A percentile compares a stretch with the other conserved stretches of the same genome.
phyloP scores from a whole-genome alignment of 2,113 vertebrate species.

The Thalassarche chlororhynchos region DNA sequence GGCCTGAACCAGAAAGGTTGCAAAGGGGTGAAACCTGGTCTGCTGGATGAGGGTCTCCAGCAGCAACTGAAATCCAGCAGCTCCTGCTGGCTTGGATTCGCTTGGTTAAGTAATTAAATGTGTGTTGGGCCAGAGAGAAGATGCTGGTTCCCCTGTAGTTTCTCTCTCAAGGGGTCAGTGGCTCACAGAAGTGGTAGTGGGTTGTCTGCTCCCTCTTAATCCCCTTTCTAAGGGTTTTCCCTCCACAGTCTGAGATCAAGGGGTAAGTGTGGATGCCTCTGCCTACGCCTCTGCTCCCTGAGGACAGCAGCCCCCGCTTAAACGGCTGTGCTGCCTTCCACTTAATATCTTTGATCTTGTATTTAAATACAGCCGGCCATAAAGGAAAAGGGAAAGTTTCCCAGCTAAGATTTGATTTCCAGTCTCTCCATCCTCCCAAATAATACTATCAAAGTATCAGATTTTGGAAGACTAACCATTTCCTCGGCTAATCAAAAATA shows the following conservation, averaged over 20 bases:
- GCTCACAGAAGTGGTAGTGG: neutral
- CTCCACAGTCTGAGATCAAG: neutral
- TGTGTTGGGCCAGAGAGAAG: neutral
- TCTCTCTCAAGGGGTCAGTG: neutral
- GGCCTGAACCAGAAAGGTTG: neutral
- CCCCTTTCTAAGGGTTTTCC: neutral
- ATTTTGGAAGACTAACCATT: neutral
- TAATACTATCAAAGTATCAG: neutral
- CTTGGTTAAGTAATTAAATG: neutral
- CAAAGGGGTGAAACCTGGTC: neutral
- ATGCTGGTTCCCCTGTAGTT: neutral
- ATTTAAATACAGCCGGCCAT: neutral
- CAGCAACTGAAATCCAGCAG: neutral
- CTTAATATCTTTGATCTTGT: neutral
- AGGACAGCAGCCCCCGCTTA: neutral
- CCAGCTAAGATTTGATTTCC: neutral
- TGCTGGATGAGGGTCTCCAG: neutral
- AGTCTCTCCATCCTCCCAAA: neutral
- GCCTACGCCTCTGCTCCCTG: neutral
- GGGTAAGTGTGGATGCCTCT: neutral
- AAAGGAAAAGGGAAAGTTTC: neutral
- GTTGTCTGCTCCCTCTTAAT: conserved; percentile 5
- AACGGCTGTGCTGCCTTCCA: neutral
- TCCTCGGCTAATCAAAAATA: neutral
- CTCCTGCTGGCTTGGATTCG: neutral